Conservation (phyloP, 2,797 vertebrate species). For the Myoxocephalus aenaeus region DNA sequence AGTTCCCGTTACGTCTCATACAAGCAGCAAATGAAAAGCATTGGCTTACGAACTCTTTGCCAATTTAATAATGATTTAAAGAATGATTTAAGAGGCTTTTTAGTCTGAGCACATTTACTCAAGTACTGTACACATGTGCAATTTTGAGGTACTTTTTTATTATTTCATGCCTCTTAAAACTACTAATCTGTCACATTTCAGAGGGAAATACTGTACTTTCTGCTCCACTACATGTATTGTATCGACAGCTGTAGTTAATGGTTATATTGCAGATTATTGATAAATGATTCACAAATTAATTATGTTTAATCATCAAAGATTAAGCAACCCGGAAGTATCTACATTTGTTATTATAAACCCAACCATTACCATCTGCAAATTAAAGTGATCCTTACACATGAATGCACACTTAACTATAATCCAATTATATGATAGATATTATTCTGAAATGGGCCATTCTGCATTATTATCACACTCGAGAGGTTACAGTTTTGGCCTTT, state of each 20-base stretch:
- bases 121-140: too few species aligned
- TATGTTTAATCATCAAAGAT: background rate
- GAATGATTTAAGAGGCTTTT: background rate
- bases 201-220: background rate
- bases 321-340: background rate
- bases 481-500: background rate
- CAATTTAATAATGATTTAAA: background rate
- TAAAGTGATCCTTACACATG: background rate
- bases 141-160: background rate
- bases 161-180: too few species aligned
- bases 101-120: background rate
- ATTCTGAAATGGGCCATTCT: background rate
- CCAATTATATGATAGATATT: background rate
- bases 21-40: background rate
- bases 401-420: background rate
- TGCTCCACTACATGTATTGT: background rate
- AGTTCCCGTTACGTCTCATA: background rate
- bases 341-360: background rate
- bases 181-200: background rate
- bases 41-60: background rate
- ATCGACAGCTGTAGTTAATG: background rate
- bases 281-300: background rate
- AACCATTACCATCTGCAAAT: background rate
- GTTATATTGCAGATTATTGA: background rate
- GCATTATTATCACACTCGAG: background rate